phyloP scores from a whole-genome alignment of 2,113 vertebrate species.

The Natator depressus region DNA sequence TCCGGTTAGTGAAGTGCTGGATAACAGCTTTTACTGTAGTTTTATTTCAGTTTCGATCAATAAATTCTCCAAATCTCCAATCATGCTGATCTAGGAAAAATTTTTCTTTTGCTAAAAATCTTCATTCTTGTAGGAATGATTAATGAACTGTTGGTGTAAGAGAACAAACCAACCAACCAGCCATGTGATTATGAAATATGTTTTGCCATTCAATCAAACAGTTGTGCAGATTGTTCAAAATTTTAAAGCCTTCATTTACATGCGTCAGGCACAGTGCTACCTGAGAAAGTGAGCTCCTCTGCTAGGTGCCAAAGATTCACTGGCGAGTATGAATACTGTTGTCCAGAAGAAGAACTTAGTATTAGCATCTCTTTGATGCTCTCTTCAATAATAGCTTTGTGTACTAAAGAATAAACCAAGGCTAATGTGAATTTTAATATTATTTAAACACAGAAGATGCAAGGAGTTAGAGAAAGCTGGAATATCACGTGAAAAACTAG shows the following conservation, averaged over 20 bases:
- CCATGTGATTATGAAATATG: neutral
- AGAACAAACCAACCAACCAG: neutral
- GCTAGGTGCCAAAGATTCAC: neutral
- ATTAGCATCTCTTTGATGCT: neutral
- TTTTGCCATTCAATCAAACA: neutral
- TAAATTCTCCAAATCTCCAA: neutral
- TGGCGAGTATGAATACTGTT: neutral
- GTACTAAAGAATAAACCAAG: neutral
- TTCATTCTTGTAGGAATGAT: neutral
- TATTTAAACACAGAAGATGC: neutral
- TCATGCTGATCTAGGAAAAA: neutral
- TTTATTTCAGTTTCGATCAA: constrained; percentile 14
- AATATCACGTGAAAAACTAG: neutral
- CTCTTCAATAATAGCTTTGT: neutral
- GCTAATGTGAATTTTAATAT: neutral
- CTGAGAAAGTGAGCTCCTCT: neutral
- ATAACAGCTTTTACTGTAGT: neutral
- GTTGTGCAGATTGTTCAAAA: neutral
- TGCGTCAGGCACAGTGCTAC: rapidly evolving
- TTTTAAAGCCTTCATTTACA: neutral
- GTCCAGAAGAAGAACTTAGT: too few species aligned
- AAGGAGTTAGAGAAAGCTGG: neutral
- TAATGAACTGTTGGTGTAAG: neutral
- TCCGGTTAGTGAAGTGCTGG: too few species aligned
- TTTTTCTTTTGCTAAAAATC: neutral